Evolutionary conservation across 23 tunicate species (phyloP), one percentile per base, ranked within the genome.

Genomic region (Ascidia mentula): DNA sequence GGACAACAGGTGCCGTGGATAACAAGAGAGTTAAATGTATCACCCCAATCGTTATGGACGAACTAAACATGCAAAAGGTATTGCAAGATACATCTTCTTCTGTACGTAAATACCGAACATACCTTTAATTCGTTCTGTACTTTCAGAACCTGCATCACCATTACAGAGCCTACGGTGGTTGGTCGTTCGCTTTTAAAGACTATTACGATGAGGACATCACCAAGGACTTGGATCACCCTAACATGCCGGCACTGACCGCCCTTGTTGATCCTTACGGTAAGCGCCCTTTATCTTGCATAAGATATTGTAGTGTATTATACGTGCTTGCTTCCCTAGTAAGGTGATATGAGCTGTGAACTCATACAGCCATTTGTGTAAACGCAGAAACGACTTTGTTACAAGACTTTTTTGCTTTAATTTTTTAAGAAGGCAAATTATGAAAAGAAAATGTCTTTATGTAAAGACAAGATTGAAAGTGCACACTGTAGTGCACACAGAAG

Each of bases 111-210:
- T n/a, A n/a, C 13, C 13, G 13, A 53, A 53, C 65, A 3, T 5
- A 53, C 13, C 65, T 9, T 20, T 20, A 26, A 6, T 20, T 3
- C 24, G 65, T 9, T 74, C 53, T 2, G 17, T 46, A 1, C 22
- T 75, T 72, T 32, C 73, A 89, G 88, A 95, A 89, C 83, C 60
- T 95, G 22, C 98, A 95, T 65, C 98, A 95, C 69, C 94, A 95
- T 61, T 95, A 82, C 88, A 79, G 95, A 36, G 98, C 98, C 6
- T 95, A 89, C 39, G 98, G 98, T 3, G 98, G 98, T 22, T 95
- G 98, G 98, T 78, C 87, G 24, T 95, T 95, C 60, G 98, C 98
- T 6, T 91, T 95, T 85, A 76, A 78, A 40, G 95, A 90, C 73
- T 95, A 95, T 69, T 95, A 89, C 69, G 88, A 85, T 34, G 89